Evolutionary conservation across 2,888 invertebrate genomes (phyloP).

Genomic region (Nesidiocoris tenuis): DNA sequence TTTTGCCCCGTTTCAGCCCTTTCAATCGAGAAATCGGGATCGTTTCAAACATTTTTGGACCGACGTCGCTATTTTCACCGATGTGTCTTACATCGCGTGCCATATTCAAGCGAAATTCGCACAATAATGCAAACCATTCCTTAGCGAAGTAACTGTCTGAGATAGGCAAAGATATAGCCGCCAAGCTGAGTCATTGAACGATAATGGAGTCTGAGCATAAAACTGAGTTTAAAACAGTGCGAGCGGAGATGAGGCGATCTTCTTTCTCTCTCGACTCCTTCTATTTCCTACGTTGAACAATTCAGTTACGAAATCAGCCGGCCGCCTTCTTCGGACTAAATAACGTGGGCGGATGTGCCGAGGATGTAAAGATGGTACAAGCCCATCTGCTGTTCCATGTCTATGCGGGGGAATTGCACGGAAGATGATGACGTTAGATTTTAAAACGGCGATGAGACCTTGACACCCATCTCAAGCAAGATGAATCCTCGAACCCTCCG

Average conservation of each 20-base stretch:
- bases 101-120: too few relatives aligned
- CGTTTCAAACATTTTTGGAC: too few relatives aligned
- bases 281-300: neutral
- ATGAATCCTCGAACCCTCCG: neutral
- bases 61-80: too few relatives aligned
- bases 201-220: neutral
- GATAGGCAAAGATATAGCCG: too few relatives aligned
- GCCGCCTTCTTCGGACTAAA: neutral
- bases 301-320: neutral
- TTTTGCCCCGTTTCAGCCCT: too few relatives aligned
- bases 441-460: neutral
- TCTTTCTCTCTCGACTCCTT: neutral
- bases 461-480: neutral
- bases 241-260: neutral
- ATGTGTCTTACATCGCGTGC: too few relatives aligned
- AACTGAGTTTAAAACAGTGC: neutral
- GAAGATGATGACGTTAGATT: neutral
- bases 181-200: neutral
- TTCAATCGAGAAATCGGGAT: too few relatives aligned
- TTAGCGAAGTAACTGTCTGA: too few relatives aligned
- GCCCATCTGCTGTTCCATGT: neutral
- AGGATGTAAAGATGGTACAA: too few relatives aligned
- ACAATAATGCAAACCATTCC: too few relatives aligned
- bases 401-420: neutral
- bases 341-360: neutral